Evolutionary conservation across 2,888 invertebrate species (phyloP), one percentile per base, ranked within the genome.

Genomic region (Zygothrica quintamaculata): DNA sequence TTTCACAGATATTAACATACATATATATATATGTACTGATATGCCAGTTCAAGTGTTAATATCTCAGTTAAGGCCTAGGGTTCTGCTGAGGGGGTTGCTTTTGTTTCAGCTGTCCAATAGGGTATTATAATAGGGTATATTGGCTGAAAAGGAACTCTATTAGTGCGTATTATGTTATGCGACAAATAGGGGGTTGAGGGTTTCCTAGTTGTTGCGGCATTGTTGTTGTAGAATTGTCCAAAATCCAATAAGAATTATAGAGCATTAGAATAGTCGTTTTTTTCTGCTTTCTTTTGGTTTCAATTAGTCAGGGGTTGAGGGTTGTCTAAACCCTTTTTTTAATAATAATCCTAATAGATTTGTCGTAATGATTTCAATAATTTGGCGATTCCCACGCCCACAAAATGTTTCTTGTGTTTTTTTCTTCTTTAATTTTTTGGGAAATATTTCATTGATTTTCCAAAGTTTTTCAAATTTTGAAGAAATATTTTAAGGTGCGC

Each of bases 1-100:
- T 81, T 81, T 77, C 82, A 72, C 82, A 72, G 84, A 86, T 84
- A 86, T 75, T 77, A 84, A 73, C 81, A 84, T 79, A 68, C 57
- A 65, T 65, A 22, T 56, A 37, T 8, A n/a, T n/a, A n/a, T n/a
- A n/a, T n/a, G n/a, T n/a, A n/a, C n/a, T n/a, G n/a, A n/a, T n/a
- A n/a, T 43, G 55, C 61, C 47, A 51, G 60, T 65, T 53, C 72
- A 77, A 77, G 70, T 81, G 77, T 75, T 71, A 77, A 84, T 77
- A 65, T 50, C 69, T 59, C 43, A 56, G 65, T 42, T 64, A 48
- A 16, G 11, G 48, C 31, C 56, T 29, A 58, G 39, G 51, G 26
- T 37, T 29, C 11, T 25, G 40, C 29, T 33, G 26, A 47, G 60
- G 65, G 84, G 84, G 69, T 85, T 69, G 82, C 78, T 80, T 58